Evolutionary conservation across 2,113 vertebrate species (phyloP).

Genomic region (Ceuthmochares aereus): DNA sequence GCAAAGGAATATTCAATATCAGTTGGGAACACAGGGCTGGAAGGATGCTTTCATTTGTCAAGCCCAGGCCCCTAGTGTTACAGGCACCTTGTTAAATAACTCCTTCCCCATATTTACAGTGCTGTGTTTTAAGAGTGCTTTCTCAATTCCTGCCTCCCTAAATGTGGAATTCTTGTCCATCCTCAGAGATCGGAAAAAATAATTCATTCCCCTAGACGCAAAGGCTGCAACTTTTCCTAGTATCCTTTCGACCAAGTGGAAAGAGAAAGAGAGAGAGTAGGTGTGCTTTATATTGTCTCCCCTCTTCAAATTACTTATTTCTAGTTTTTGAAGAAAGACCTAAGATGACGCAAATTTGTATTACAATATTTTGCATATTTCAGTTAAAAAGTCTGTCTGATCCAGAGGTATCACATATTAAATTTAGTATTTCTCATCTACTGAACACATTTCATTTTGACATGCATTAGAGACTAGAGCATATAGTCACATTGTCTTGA

Average conservation of each 20-base stretch:
- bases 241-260: neutral
- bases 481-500: accelerated
- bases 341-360: neutral
- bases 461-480: neutral
- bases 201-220: neutral
- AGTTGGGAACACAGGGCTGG: neutral
- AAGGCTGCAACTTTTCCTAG: neutral
- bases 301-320: neutral
- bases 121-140: neutral
- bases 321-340: neutral
- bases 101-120: neutral
- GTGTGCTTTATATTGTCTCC: accelerated
- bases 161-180: neutral
- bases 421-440: neutral
- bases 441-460: neutral
- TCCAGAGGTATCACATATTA: neutral
- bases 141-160: neutral
- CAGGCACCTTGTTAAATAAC: neutral
- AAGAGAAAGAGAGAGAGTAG: accelerated
- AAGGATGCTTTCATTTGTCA: neutral
- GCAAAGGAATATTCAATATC: neutral
- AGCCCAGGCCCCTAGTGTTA: neutral
- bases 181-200: neutral
- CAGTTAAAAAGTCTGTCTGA: neutral
- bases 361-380: neutral